Evolutionary conservation across 2,888 invertebrate species (phyloP), one percentile per base, ranked within the genome.

Genomic region (Oscheius sp.): DNA sequence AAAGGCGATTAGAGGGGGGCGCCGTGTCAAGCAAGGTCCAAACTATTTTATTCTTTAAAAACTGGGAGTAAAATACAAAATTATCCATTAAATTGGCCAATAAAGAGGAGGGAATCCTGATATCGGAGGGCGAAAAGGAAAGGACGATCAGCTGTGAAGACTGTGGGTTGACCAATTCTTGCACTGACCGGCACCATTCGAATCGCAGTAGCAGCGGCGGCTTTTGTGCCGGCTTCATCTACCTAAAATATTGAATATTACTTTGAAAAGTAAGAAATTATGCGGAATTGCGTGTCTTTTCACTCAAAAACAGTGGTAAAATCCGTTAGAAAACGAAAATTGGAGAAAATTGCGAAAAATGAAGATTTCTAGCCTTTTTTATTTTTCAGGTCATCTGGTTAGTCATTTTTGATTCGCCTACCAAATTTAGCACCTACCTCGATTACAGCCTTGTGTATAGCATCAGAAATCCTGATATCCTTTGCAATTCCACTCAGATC

Each of bases 361-460:
- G n/a, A n/a, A n/a, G n/a, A n/a, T n/a, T n/a, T n/a, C n/a, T n/a
- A n/a, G n/a, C n/a, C n/a, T n/a, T n/a, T n/a, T n/a, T n/a, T n/a
- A n/a, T n/a, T n/a, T n/a, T n/a, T n/a, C n/a, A n/a, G n/a, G n/a
- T n/a, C n/a, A n/a, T n/a, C n/a, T n/a, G n/a, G n/a, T n/a, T n/a
- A n/a, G n/a, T n/a, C n/a, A n/a, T n/a, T n/a, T n/a, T n/a, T n/a
- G n/a, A n/a, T n/a, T n/a, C n/a, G n/a, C n/a, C n/a, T n/a, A n/a
- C n/a, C n/a, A n/a, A n/a, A n/a, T n/a, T 35, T 6, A 35, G 35
- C 9, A 35, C 79, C 76, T 13, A 85, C 85, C 78, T 86, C 84
- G 70, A 86, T 84, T 29, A 84, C 74, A 3, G 85, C 86, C 69
- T 86, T 86, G 72, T 86, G 86, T 5, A 78, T 56, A 46, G 84